Base-by-base conservation (phyloP, 2,888 invertebrate genomes). In the Clusia tigrina region DNA sequence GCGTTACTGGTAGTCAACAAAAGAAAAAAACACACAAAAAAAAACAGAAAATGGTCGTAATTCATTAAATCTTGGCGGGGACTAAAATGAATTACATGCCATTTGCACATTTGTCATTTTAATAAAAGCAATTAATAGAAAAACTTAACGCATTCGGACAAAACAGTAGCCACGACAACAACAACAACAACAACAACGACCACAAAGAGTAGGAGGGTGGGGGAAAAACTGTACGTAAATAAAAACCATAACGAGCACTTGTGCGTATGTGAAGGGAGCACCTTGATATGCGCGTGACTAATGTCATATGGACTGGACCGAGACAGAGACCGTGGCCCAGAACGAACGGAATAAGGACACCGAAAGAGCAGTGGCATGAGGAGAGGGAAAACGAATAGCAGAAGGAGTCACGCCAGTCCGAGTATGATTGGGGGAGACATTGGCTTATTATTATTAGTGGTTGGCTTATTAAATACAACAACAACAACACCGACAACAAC, bases 221-320 rank as follows among this genome's bases (percentile, higher is more conserved):
- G 5, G 32, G 42, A 6, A 42, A 6, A 42, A 42, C 42, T 42
- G 42, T 42, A 42, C 48, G 22, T 20, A n/a, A 18, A 3, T 48
- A 3, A 48, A 48, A 48, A 48, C 20, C 48, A 48, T 48, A 48
- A 48, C 48, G 48, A 48, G 20, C 18, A 22, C 2, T 48, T 22
- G 48, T 15, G 12, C 32, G 22, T 25, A 42, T 26, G 37, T 46
- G 65, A 72, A 74, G 74, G 73, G 67, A 70, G 69, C 74, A 68
- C 74, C 74, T 69, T 73, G 75, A 74, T 74, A 75, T 52, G 64
- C 70, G 69, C 74, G 73, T 74, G 74, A 75, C 74, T 75, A 75
- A 74, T 74, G 76, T 59, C 60, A 58, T 38, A 53, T 53, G 52
- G 38, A 6, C 2, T 12, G 54, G 20, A 57, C 23, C 12, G 18